Conservation (phyloP, 2,888 invertebrate genomes). For the Apodemia hepburni region DNA sequence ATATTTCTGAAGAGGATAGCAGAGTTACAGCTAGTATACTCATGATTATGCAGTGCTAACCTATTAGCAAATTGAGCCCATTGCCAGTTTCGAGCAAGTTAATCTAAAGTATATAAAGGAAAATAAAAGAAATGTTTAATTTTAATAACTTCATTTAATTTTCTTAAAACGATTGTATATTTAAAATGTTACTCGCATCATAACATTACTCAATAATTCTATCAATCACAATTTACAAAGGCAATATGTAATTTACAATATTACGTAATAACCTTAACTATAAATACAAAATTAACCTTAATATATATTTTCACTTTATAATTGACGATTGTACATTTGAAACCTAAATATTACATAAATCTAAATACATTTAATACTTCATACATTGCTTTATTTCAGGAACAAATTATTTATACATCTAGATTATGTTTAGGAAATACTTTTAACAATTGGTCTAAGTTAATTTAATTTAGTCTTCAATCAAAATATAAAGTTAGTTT, state of each 20-base stretch:
- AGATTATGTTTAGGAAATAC: background rate
- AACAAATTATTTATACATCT: slow-evolving; percentile 10
- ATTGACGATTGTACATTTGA: background rate
- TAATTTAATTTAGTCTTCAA: background rate
- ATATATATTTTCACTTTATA: background rate
- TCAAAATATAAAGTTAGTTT: background rate
- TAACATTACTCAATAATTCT: slow-evolving; percentile 6
- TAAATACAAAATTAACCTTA: slow-evolving; percentile 1
- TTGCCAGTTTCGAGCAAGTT: too few species aligned
- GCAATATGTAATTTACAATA: background rate
- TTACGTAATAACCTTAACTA: background rate
- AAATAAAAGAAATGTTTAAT: slow-evolving; percentile 2
- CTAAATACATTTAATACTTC: slow-evolving; percentile 1
- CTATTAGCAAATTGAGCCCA: too few species aligned
- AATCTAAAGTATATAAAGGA: slow-evolving; percentile 15
- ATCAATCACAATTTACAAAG: slow-evolving; percentile 3
- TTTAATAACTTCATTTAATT: slow-evolving; percentile 20
- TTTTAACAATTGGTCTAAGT: slow-evolving; percentile 7
- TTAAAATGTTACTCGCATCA: slow-evolving; percentile 16
- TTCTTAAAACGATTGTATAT: slow-evolving; percentile 17
- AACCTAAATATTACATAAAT: background rate
- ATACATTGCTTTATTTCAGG: slow-evolving; percentile 3
- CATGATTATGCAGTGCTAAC: too few species aligned
- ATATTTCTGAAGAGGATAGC: too few species aligned
- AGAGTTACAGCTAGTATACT: too few species aligned